Evolutionary conservation across 2,888 invertebrate genomes (phyloP).

Genomic region (Nasonovia ribisnigri): DNA sequence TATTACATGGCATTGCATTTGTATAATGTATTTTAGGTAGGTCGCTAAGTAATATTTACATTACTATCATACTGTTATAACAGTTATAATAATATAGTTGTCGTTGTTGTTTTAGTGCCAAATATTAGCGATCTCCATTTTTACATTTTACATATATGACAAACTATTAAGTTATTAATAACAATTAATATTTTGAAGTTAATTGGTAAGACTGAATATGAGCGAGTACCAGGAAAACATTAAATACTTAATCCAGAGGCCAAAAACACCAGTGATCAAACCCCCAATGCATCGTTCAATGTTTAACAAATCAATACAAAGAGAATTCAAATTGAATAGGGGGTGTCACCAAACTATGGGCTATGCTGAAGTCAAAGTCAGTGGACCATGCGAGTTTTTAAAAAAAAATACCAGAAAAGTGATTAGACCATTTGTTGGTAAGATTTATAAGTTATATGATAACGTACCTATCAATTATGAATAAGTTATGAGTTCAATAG

Average conservation of each 20-base stretch:
- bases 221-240: constrained; percentile 31
- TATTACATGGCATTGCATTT: neutral
- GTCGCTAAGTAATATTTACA: neutral
- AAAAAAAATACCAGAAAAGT: constrained; percentile 71
- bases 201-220: neutral
- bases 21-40: neutral
- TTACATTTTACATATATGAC: neutral
- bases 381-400: constrained; percentile 76
- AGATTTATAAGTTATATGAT: neutral
- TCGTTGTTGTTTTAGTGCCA: neutral
- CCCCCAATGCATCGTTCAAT: constrained; percentile 74
- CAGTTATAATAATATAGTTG: neutral
- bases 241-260: constrained; percentile 19
- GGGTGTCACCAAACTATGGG: constrained; percentile 76
- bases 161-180: neutral
- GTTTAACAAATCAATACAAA: constrained; percentile 70
- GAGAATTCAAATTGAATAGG: constrained; percentile 53
- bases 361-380: constrained; percentile 75
- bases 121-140: neutral
- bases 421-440: constrained; percentile 35
- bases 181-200: neutral
- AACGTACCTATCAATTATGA: neutral
- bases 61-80: neutral
- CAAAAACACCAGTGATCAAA: constrained; percentile 59
- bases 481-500: neutral